Evolutionary conservation across 2,888 invertebrate species (phyloP).

Genomic region (Malacosoma neustria): DNA sequence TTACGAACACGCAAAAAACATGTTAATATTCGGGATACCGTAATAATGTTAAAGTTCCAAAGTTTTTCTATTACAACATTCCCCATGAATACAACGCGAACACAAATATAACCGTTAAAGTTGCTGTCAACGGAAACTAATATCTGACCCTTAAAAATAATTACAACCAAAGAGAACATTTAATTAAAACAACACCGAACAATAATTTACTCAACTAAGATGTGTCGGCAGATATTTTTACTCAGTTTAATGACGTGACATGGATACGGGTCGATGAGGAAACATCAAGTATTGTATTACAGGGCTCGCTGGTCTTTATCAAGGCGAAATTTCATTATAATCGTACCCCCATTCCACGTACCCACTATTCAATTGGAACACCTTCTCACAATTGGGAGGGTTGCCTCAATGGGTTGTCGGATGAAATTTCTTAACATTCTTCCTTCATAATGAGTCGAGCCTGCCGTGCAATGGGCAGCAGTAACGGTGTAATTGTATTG

Average conservation of each 20-base stretch:
- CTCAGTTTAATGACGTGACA: constrained; percentile 64
- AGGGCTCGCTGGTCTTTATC: constrained; percentile 67
- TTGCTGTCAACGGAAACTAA: constrained; percentile 6
- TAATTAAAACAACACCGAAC: constrained; percentile 31
- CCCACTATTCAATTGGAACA: constrained; percentile 70
- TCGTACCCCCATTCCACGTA: constrained; percentile 59
- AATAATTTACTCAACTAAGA: constrained; percentile 59
- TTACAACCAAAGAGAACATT: constrained; percentile 13
- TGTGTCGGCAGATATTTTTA: constrained; percentile 68
- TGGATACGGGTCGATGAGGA: constrained; percentile 69
- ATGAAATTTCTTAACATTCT: constrained; percentile 74
- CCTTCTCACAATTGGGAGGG: constrained; percentile 71
- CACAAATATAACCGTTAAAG: constrained; percentile 2
- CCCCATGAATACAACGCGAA: neutral
- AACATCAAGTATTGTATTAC: constrained; percentile 72
- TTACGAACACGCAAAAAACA: neutral
- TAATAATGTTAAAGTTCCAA: neutral
- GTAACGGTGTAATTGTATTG: constrained; percentile 68
- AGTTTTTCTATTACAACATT: neutral
- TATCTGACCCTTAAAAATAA: constrained; percentile 5
- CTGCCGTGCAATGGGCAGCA: constrained; percentile 66
- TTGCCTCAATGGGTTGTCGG: constrained; percentile 69
- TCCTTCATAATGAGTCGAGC: constrained; percentile 64
- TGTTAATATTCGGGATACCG: neutral
- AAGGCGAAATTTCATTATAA: constrained; percentile 71